These are phyloP conservation scores for Hydraecia micacea DNA, from an alignment of 2,888 invertebrate species.

Conservation along the genomic window DNA sequence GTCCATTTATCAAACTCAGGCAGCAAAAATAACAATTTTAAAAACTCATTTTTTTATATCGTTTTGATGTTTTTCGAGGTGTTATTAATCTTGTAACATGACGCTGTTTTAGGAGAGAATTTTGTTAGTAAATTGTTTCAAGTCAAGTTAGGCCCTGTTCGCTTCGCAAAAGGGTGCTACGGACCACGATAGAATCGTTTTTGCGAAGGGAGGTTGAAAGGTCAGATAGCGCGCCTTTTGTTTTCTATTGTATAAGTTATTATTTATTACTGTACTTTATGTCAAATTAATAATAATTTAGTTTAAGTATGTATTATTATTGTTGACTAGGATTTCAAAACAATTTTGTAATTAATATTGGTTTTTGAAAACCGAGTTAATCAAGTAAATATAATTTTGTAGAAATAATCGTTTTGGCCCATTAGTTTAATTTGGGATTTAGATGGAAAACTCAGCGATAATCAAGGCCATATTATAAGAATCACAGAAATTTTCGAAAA, in stretches of 20 bases:
- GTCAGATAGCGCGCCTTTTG: not conserved
- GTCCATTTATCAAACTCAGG: constrained; percentile 2
- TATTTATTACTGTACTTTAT: not conserved
- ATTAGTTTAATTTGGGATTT: not conserved
- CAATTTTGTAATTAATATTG: constrained; percentile 13
- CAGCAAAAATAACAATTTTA: constrained; percentile 11
- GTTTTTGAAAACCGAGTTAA: constrained; percentile 11
- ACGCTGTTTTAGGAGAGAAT: not conserved
- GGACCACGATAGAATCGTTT: not conserved
- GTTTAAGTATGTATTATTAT: not conserved
- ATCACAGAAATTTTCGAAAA: not conserved
- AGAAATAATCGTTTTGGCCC: not conserved
- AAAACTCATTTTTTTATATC: constrained; percentile 3
- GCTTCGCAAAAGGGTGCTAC: too few relatives aligned
- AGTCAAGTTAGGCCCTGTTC: not conserved
- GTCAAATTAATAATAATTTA: not conserved
- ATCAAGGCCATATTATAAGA: not conserved
- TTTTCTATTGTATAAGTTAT: constrained; percentile 2
- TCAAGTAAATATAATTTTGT: not conserved
- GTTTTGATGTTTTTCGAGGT: constrained; percentile 21
- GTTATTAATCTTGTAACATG: constrained; percentile 34
- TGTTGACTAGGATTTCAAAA: not conserved
- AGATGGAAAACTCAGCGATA: not conserved
- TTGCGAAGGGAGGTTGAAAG: not conserved
- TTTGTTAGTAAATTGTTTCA: constrained; percentile 3